These are phyloP conservation scores for Pardosa pseudoannulata DNA, from an alignment of 2,888 invertebrate species.

Conservation along the genomic window DNA sequence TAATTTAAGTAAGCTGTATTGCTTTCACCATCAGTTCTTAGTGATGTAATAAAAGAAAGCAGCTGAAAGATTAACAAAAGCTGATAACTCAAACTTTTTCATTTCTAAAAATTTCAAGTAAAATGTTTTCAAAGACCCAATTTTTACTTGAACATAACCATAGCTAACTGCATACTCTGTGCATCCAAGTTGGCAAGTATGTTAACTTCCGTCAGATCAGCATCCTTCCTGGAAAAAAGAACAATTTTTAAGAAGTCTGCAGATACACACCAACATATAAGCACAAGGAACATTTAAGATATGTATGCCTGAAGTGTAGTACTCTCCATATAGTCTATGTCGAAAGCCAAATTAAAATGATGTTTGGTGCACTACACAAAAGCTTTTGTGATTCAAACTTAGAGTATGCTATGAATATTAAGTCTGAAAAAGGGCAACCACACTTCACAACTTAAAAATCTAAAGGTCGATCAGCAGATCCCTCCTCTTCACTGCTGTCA, in stretches of 20 bases:
- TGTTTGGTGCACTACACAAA: constrained; percentile 62
- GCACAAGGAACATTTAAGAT: constrained; percentile 61
- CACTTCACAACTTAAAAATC: constrained; percentile 82
- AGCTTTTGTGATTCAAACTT: constrained; percentile 32
- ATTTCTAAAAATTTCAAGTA: too few species aligned
- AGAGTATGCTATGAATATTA: constrained; percentile 34
- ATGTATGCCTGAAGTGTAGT: constrained; percentile 54
- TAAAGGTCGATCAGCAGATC: constrained; percentile 86
- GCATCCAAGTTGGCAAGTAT: too few species aligned
- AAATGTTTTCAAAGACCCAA: too few species aligned
- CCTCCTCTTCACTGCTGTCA: constrained; percentile 84
- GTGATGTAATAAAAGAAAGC: too few species aligned
- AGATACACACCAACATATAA: constrained; percentile 47
- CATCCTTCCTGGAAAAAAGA: too few species aligned
- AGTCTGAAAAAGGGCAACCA: constrained; percentile 33
- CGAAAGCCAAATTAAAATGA: constrained; percentile 46
- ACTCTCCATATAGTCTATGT: constrained; percentile 15
- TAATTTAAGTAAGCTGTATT: too few species aligned
- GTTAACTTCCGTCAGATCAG: too few species aligned
- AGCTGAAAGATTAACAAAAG: too few species aligned
- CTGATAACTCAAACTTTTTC: too few species aligned
- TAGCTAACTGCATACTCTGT: too few species aligned
- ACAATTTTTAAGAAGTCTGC: constrained; percentile 1
- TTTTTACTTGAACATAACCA: too few species aligned
- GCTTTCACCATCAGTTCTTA: too few species aligned